A percentile compares a stretch with the other conserved stretches of the same genome.
Evolutionary conservation across 2,113 vertebrate genomes (phyloP).

Genomic region (Polyodon spathula): DNA sequence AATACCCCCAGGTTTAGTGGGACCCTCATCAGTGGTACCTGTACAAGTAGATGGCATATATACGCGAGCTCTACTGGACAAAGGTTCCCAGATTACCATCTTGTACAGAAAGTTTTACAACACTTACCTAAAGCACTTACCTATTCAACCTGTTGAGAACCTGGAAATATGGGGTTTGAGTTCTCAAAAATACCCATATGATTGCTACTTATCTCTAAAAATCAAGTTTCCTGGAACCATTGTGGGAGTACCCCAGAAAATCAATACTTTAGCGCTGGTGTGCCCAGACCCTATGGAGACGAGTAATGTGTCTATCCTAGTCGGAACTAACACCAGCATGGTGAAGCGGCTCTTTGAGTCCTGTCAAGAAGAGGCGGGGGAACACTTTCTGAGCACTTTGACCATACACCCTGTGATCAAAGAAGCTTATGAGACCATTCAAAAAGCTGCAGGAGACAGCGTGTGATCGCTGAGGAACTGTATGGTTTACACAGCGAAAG

Average conservation of each 20-base stretch:
- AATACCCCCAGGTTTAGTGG: no score
- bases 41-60: no score
- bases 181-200: slow-evolving; percentile 12
- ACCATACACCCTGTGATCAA: slow-evolving; percentile 15
- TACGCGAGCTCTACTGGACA: no score
- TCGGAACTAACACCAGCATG: slow-evolving; percentile 16
- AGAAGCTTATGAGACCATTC: slow-evolving; percentile 15
- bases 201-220: slow-evolving; percentile 15
- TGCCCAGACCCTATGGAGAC: slow-evolving; percentile 15
- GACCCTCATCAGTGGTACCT: no score
- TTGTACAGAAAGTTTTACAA: no score
- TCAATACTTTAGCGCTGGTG: slow-evolving; percentile 12
- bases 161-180: slow-evolving; percentile 22
- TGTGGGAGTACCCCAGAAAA: slow-evolving; percentile 1
- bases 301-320: neutral
- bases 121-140: slow-evolving; percentile 20
- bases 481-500: slow-evolving; percentile 15
- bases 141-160: slow-evolving; percentile 7
- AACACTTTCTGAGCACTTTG: slow-evolving; percentile 15
- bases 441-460: neutral
- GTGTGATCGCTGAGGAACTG: slow-evolving; percentile 1
- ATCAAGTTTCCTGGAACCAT: slow-evolving; percentile 11
- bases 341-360: slow-evolving; percentile 14
- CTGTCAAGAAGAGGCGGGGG: slow-evolving; percentile 11
- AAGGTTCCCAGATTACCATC: no score